These are phyloP conservation scores for Sebastes trivittatus DNA, from an alignment of 2,797 vertebrate genomes.

Conservation along the genomic window DNA sequence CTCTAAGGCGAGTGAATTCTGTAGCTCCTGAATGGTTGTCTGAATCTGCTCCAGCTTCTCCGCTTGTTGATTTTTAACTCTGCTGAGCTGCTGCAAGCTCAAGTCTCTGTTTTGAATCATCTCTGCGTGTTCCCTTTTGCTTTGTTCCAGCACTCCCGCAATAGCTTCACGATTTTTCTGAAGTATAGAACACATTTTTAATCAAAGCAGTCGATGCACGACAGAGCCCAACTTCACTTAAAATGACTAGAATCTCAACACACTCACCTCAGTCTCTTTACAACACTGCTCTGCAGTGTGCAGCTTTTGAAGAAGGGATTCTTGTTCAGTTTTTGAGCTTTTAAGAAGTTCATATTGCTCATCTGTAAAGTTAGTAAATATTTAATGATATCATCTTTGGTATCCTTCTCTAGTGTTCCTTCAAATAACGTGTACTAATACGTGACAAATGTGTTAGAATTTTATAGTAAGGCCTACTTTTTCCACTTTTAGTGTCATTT, in stretches of 20 bases:
- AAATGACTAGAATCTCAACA: slow-evolving; percentile 47
- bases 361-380: slow-evolving; percentile 73
- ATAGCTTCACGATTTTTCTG: slow-evolving; percentile 73
- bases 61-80: slow-evolving; percentile 76
- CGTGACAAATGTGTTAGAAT: background rate
- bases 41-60: slow-evolving; percentile 80
- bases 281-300: slow-evolving; percentile 76
- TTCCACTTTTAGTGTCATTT: no score
- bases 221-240: background rate
- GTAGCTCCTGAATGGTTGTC: slow-evolving; percentile 72
- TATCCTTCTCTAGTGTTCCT: background rate
- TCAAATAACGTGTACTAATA: background rate
- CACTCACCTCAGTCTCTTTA: slow-evolving; percentile 83
- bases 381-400: background rate
- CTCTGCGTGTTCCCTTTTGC: slow-evolving; percentile 76
- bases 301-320: slow-evolving; percentile 83
- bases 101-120: slow-evolving; percentile 83
- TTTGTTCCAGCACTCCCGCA: slow-evolving; percentile 79
- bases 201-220: background rate
- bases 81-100: slow-evolving; percentile 82
- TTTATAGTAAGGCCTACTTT: background rate
- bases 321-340: slow-evolving; percentile 78
- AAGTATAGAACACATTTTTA: slow-evolving; percentile 6
- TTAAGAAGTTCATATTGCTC: slow-evolving; percentile 80
- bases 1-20: slow-evolving; percentile 81